Evolutionary conservation across 2,888 invertebrate species (phyloP), one percentile per base, ranked within the genome.

Genomic region (Sinhomidia bicolor): DNA sequence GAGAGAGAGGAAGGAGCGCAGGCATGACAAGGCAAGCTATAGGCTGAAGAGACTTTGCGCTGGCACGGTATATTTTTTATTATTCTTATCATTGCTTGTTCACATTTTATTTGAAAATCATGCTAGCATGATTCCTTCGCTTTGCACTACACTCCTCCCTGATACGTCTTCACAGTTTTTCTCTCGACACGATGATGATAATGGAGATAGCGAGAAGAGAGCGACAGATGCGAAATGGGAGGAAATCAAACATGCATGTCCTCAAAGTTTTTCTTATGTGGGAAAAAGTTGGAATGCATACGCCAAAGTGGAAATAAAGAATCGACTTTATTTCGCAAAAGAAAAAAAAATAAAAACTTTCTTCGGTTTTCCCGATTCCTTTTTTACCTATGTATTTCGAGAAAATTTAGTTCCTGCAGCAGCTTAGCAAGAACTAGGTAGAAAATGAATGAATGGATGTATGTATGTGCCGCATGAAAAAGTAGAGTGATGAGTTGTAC

Each of bases 61-160:
- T n/a, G n/a, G n/a, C n/a, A n/a, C n/a, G 57, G 36, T 41, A 32
- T 65, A 36, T 74, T 57, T 83, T 83, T 71, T 74, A n/a, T n/a
- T n/a, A n/a, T n/a, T 74, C 71, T 29, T 57, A 71, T 74, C 57
- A 57, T 71, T 26, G 71, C 47, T 71, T 26, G 14, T 78, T 10
- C 20, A 4, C 29, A 17, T 14, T 65, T 68, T 41, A 36, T 62
- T 62, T 32, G 32, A 10, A 62, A 62, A 32, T 62, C 32, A 12
- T 29, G 12, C 7, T 32, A 14, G 26, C 62, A 12, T 62, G 32
- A 62, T 29, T 62, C 26, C 9, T 60, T 1, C 14, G 14, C 47
- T 2, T 47, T 47, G n/a, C n/a, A n/a, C n/a, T 47, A 10, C n/a
- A 9, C 74, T 12, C 5, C 47, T 41, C 10, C 36, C 71, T 5